phyloP scores from a whole-genome alignment of 1,140 invertebrate genomes.

The Bombus consobrinus region DNA sequence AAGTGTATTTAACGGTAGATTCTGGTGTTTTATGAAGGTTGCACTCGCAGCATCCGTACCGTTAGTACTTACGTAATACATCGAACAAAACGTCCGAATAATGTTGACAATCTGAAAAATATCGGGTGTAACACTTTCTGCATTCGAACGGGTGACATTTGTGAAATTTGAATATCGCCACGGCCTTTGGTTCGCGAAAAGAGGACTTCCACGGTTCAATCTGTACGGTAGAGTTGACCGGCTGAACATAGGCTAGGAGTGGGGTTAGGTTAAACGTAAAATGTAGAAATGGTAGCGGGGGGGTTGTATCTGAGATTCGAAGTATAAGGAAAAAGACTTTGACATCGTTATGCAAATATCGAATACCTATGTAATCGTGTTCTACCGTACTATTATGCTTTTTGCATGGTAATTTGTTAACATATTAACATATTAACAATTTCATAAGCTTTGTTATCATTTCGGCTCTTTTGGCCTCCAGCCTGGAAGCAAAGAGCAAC shows the following conservation, averaged over 20 bases:
- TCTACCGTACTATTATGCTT: neutral
- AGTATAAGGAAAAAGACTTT: neutral
- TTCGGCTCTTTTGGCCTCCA: neutral
- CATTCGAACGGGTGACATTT: neutral
- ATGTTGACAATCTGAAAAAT: too few relatives aligned
- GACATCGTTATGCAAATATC: neutral
- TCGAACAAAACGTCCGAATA: neutral
- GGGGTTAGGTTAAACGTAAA: neutral
- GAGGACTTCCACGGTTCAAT: neutral
- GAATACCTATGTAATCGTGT: neutral
- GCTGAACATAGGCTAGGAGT: neutral
- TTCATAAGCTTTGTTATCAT: neutral
- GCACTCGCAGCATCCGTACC: constrained; percentile 25
- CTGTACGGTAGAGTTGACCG: neutral
- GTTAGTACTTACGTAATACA: neutral
- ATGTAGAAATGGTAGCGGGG: neutral
- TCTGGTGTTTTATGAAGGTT: neutral
- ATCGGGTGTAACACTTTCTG: too few relatives aligned
- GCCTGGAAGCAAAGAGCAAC: neutral
- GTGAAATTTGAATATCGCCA: neutral
- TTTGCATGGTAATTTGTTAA: neutral
- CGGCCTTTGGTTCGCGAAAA: neutral
- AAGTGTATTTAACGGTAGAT: neutral
- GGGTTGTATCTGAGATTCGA: neutral
- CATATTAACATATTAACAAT: neutral